A percentile compares a stretch with the other conserved stretches of the same genome.
Evolutionary conservation across 2,797 vertebrate genomes (phyloP).

Genomic region (Carapus acus): DNA sequence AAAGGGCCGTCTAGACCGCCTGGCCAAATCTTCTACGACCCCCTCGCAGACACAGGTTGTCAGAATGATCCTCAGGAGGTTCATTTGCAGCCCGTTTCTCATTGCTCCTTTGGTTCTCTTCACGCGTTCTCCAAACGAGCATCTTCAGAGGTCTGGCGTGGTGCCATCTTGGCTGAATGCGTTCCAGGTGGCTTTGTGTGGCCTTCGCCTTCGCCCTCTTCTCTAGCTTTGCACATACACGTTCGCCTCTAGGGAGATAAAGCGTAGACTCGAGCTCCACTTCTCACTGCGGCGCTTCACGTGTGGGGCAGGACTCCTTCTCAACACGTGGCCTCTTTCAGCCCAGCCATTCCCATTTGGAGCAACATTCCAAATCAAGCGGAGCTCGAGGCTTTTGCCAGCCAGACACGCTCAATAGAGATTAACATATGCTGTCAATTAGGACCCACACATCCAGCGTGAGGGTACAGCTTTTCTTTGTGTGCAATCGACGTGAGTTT

Average conservation of each 20-base stretch:
- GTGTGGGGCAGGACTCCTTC: too few relatives aligned
- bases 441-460: too few relatives aligned
- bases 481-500: not conserved
- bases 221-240: conserved; percentile 8
- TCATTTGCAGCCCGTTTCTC: conserved; percentile 5
- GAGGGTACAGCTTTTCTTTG: conserved; percentile 6
- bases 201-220: conserved; percentile 5
- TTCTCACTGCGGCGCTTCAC: too few relatives aligned
- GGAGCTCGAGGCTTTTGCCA: too few relatives aligned
- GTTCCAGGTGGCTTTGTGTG: not conserved
- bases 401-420: not conserved
- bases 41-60: conserved; percentile 13
- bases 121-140: not conserved
- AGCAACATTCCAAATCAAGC: too few relatives aligned
- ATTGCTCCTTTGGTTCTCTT: conserved; percentile 14
- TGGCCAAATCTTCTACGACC: conserved; percentile 51
- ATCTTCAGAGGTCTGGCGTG: not conserved
- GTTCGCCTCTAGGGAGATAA: too few relatives aligned
- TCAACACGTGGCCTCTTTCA: too few relatives aligned
- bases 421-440: conserved; percentile 2
- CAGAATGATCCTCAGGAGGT: conserved; percentile 9
- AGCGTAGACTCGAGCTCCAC: too few relatives aligned
- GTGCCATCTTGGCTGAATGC: not conserved
- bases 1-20: conserved; percentile 34
- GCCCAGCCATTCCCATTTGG: not conserved